A percentile compares a stretch with the other conserved stretches of the same genome.
Conservation (phyloP, 2,113 vertebrate genomes). For the Seriola quinqueradiata region DNA sequence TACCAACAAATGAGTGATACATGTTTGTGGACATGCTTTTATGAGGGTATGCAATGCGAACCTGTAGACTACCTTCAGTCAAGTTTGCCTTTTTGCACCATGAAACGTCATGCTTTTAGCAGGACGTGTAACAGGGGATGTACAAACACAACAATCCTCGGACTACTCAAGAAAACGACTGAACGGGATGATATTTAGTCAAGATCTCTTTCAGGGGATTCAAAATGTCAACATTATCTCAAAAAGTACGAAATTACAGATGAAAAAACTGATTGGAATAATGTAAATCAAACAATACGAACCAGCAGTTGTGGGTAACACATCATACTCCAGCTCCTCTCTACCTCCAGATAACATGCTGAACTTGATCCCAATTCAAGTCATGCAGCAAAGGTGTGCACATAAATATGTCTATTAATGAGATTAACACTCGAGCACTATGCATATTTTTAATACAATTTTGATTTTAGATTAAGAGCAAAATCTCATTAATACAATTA, state of each 20-base stretch:
- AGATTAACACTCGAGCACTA: background rate
- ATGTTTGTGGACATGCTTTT: background rate
- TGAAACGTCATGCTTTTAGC: background rate
- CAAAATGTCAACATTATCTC: too few relatives aligned
- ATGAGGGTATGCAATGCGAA: background rate
- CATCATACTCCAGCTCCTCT: background rate
- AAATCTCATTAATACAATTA: slow-evolving; percentile 33
- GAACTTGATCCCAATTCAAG: background rate
- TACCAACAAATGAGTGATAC: background rate
- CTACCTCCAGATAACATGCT: background rate
- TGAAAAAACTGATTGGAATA: background rate
- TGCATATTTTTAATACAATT: slow-evolving; percentile 10
- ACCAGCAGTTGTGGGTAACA: background rate
- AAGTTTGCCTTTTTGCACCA: background rate
- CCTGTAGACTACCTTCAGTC: too few relatives aligned
- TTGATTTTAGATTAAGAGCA: slow-evolving; percentile 7
- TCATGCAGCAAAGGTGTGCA: background rate
- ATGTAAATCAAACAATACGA: background rate
- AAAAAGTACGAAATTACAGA: background rate
- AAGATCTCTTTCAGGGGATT: background rate
- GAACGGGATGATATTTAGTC: background rate
- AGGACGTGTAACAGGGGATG: background rate
- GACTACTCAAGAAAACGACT: background rate
- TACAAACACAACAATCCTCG: background rate
- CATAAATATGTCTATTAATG: background rate